Base-by-base conservation (phyloP, 2,888 invertebrate species). In the Myathropa florea region DNA sequence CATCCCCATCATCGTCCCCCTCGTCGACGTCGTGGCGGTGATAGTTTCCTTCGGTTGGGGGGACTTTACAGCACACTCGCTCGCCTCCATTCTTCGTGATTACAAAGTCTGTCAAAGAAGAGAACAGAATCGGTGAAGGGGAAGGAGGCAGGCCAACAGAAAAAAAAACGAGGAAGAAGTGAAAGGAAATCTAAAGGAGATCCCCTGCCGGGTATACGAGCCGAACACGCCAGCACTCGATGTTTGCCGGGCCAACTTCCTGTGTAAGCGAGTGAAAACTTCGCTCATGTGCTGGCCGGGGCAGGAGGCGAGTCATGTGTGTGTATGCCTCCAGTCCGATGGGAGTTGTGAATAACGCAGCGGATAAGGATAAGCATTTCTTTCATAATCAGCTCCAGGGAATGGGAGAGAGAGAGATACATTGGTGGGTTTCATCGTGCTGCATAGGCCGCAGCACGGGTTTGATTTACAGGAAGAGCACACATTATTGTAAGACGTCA, bases 401-500 rank as follows among this genome's bases (percentile, higher is more conserved):
- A 18, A 36, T 10, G n/a, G 14, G 60, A 46, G 18, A n/a, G 18
- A 18, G 46, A 7, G 46, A 46, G 4, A 30, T 64, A 71, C 67
- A 80, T 71, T 57, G 23, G 68, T 36, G 12, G 61, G 55, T 65
- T 67, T 30, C 65, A 12, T 10, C 28, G 21, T 55, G 61, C 28
- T 57, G 39, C 60, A 61, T 46, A 72, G 70, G 75, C 76, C 67
- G 64, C 39, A 65, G 67, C 63, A 81, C 46, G 18, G 64, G 68
- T 78, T 72, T 78, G 83, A 83, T 83, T 83, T 83, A 68, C 81
- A 77, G 77, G 81, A 81, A 77, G 81, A 77, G 72, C 76, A 59
- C 67, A 81, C 68, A 77, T 71, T 84, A 71, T 76, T 72, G 76
- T 84, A 84, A 81, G 76, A 77, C 85, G 71, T 81, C 81, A 85